phyloP scores from a whole-genome alignment of 1,140 invertebrate species.

The Drosophila pachea region DNA sequence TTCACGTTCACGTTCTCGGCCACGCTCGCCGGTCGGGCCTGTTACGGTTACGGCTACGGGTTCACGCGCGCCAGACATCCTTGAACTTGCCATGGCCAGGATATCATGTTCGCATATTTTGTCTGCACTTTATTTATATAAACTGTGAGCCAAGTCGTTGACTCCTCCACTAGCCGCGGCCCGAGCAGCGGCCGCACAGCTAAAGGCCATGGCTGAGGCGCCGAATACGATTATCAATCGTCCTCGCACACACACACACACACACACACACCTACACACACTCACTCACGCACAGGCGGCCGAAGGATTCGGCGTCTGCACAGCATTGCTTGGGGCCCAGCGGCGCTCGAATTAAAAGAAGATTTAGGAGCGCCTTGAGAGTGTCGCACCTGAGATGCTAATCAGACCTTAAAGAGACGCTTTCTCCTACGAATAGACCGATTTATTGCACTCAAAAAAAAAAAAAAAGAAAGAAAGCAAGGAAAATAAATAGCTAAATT shows the following conservation, averaged over 20 bases:
- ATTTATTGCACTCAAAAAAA: background rate
- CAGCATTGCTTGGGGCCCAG: constrained; percentile 49
- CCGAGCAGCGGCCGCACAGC: background rate
- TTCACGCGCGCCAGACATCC: constrained; percentile 59
- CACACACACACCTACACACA: background rate
- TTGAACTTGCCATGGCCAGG: constrained; percentile 69
- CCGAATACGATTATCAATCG: constrained; percentile 28
- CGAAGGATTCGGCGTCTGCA: constrained; percentile 47
- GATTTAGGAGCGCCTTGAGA: constrained; percentile 18
- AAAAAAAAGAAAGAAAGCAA: background rate
- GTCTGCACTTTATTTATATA: constrained; percentile 65
- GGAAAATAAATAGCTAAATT: background rate
- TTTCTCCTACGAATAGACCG: too few species aligned
- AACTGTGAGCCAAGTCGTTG: constrained; percentile 45
- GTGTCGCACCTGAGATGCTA: constrained; percentile 8
- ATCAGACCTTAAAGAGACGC: constrained; percentile 3
- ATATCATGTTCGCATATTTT: constrained; percentile 72
- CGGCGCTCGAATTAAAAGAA: constrained; percentile 24
- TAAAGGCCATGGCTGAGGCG: background rate
- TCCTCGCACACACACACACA: constrained; percentile 18
- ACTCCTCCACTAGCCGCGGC: constrained; percentile 15
- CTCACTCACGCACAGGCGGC: too few species aligned
- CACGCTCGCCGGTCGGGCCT: background rate
- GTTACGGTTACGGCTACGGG: constrained; percentile 35
- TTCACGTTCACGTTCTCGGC: constrained; percentile 3